Percentiles rank a stretch among this genome's conserved stretches.
These are phyloP conservation scores for Drosophila lutescens DNA, from an alignment of 2,888 invertebrate genomes.

Conservation along the genomic window DNA sequence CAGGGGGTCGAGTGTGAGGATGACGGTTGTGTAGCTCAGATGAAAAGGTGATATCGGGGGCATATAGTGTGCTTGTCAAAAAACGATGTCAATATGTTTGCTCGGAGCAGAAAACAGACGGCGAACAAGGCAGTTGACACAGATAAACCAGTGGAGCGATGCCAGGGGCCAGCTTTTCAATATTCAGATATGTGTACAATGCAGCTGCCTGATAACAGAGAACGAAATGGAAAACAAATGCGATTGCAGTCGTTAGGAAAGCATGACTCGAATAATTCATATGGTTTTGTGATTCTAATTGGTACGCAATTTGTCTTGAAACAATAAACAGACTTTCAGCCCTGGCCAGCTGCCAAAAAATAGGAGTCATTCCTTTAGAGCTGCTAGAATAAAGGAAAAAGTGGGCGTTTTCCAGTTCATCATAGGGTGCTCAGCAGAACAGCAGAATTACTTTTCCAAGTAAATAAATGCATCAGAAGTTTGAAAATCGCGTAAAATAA, in stretches of 20 bases:
- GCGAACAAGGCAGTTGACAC: conserved; percentile 66
- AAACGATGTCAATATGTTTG: conserved; percentile 76
- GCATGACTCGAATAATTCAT: conserved; percentile 20
- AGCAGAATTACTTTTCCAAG: conserved; percentile 36
- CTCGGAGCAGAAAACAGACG: conserved; percentile 45
- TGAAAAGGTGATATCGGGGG: conserved; percentile 40
- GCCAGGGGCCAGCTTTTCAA: conserved; percentile 36
- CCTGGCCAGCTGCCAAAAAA: conserved; percentile 22
- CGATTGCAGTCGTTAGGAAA: conserved; percentile 21
- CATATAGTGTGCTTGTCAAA: conserved; percentile 64
- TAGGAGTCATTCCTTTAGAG: not conserved
- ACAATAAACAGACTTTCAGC: conserved; percentile 12
- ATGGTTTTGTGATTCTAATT: conserved; percentile 10
- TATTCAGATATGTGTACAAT: conserved; percentile 49
- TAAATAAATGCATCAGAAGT: conserved; percentile 50
- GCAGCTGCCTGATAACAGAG: conserved; percentile 40
- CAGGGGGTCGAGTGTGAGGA: conserved; percentile 22
- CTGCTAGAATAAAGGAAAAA: conserved; percentile 26
- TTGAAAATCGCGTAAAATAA: conserved; percentile 27
- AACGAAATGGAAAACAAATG: conserved; percentile 4
- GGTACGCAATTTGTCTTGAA: conserved; percentile 14
- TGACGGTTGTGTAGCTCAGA: conserved; percentile 11
- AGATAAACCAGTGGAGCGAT: conserved; percentile 53
- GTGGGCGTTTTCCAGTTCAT: conserved; percentile 51
- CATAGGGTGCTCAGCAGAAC: conserved; percentile 46